Conservation (phyloP, 2,113 vertebrate species). For the Dicentrarchus labrax region DNA sequence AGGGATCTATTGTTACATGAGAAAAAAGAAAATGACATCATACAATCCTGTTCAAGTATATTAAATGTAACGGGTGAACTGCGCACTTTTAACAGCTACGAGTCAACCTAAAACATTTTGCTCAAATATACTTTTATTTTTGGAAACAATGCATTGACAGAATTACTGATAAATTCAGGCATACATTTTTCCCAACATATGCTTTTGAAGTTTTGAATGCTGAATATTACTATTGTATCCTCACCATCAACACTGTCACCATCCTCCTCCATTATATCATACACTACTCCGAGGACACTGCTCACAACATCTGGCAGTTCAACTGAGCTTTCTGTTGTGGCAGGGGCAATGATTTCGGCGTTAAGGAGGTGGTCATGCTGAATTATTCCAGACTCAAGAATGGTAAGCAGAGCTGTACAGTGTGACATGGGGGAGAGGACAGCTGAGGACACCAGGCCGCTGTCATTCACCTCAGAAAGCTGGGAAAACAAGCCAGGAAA, state of each 20-base stretch:
- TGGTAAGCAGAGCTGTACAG: constrained; percentile 84
- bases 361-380: constrained; percentile 36
- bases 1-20: not conserved
- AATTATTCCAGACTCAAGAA: constrained; percentile 75
- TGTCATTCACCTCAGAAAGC: constrained; percentile 87
- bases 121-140: not conserved
- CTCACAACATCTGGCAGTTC: constrained; percentile 86
- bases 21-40: not conserved
- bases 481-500: constrained; percentile 53
- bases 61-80: not conserved
- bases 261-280: constrained; percentile 75
- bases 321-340: constrained; percentile 58
- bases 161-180: not conserved
- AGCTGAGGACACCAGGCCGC: constrained; percentile 82
- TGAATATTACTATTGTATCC: not conserved
- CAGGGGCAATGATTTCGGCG: constrained; percentile 12
- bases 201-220: not conserved
- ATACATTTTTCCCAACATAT: not conserved
- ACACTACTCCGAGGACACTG: constrained; percentile 84
- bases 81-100: not conserved
- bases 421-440: constrained; percentile 87
- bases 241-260: constrained; percentile 57
- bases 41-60: not conserved
- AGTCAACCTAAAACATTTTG: not conserved
- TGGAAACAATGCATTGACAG: not conserved